Base-by-base conservation (phyloP, 2,797 vertebrate species). In the Gymnoscopelus microlampas region DNA sequence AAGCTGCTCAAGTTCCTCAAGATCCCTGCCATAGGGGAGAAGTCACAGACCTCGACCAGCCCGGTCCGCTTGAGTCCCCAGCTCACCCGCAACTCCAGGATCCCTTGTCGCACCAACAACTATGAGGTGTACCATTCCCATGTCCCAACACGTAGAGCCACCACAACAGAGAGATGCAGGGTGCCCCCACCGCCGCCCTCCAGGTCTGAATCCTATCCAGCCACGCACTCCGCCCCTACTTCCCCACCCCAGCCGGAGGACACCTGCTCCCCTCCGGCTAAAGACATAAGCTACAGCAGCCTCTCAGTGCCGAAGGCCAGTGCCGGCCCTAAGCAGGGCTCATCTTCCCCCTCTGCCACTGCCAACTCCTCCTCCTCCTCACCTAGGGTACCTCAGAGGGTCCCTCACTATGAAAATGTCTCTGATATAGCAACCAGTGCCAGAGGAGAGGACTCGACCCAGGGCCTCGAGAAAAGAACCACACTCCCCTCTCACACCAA, bases 1-100 rank as follows among this genome's bases (percentile, higher is more conserved):
- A 96, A 96, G 81, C 93, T 95, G 78, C 95, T 97, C 57, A 97
- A 96, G 88, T 95, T 97, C 79, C 83, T 97, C 54, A 98, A 98
- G 87, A 93, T 97, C 65, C 96, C 97, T 0, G 86, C 95, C 1
- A 84, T 94, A 3, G 94, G 91, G 11, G 96, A 97, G 66, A 95
- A 95, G 79, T 63, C 91, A 1, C 91, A 92, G 23, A 83, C 92
- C 6, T 78, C 95, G 0, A 87, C 93, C 11, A 87, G 91, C 0
- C 87, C 93, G 0, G 92, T 95, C 23, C 95, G 95, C 1, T 94
- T 98, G 61, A 98, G 96, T 73, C 97, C 97, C 3, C 97, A 98
- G 68, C 94, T 98, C 11, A 92, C 97, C 3, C 94, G 95, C 10
- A 96, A 91, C 82, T 97, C 97, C 66, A 93, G 96, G 80, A 98